Evolutionary conservation across 2,888 invertebrate species (phyloP).

Genomic region (Drosophila neonasuta): DNA sequence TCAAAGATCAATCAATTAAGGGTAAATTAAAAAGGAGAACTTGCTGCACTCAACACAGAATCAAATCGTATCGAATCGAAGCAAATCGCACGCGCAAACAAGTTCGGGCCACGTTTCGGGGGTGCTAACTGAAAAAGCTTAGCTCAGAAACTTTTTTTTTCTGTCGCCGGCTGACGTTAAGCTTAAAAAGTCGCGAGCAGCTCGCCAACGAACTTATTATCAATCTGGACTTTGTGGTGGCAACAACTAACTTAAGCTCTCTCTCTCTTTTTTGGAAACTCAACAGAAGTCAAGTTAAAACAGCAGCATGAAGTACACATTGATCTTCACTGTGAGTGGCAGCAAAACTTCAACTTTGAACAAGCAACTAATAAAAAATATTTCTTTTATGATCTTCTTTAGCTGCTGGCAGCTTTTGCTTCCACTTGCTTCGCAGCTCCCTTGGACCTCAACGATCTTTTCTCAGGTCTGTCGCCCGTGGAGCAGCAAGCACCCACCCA

Average conservation of each 20-base stretch:
- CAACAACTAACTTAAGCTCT: constrained; percentile 37
- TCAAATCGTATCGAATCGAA: not conserved
- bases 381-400: not conserved
- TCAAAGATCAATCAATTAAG: constrained; percentile 5
- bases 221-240: constrained; percentile 63
- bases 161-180: constrained; percentile 26
- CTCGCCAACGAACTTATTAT: constrained; percentile 61
- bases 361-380: too few species aligned
- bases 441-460: constrained; percentile 57
- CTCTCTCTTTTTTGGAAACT: not conserved
- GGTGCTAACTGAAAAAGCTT: constrained; percentile 74
- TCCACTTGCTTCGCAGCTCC: constrained; percentile 58
- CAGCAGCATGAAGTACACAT: constrained; percentile 63
- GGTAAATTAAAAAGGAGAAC: constrained; percentile 28
- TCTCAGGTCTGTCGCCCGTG: constrained; percentile 49
- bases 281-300: constrained; percentile 9
- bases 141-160: constrained; percentile 20
- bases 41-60: constrained; percentile 21
- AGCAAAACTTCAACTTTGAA: not conserved
- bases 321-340: constrained; percentile 66
- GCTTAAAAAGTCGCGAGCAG: constrained; percentile 65
- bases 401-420: constrained; percentile 55
- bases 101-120: constrained; percentile 56
- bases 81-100: constrained; percentile 52
- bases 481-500: constrained; percentile 33